Evolutionary conservation across 2,113 vertebrate genomes (phyloP), one percentile per base, ranked within the genome.

Genomic region (Sakesphorus luctuosus): DNA sequence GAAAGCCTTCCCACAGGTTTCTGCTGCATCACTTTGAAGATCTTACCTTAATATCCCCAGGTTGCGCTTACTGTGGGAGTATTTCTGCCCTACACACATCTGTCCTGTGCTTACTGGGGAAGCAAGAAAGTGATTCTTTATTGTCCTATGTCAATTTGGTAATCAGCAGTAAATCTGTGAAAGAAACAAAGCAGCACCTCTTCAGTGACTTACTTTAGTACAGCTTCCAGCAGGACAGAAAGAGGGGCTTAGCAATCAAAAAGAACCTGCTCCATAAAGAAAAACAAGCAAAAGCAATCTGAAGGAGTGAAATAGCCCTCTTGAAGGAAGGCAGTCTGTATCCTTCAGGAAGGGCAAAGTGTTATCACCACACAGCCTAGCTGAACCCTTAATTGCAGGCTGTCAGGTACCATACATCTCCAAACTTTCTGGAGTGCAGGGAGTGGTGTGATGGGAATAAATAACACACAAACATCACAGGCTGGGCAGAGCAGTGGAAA

Each of bases 321-420:
- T n/a, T 74, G 80, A 92, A 91, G 50, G 63, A 85, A 86, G 46
- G 20, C 26, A 49, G 46, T 18, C 31, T 36, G 50, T 47, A 73
- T 68, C 59, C 84, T 81, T 95, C 47, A 77, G 84, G 68, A 82
- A 93, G 40, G 46, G 43, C 74, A 90, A 63, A 76, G 73, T 11
- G 5, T 58, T 78, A 26, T 63, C 73, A 11, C 35, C 73, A 11
- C 47, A 31, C 24, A 38, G 89, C 47, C 73, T 17, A 0, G 35
- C 62, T 67, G 84, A 89, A 55, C 84, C 74, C 56, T 84, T 91
- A 84, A 86, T 62, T 80, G 89, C 72, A 21, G 31, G n/a, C 80
- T 90, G 47, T 77, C 91, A 71, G 80, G 79, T 77, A 59, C 68
- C 19, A 25, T 35, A 36, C 46, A 69, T 50, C 72, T 83, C 76